These are phyloP conservation scores for Pandion haliaetus DNA, from an alignment of 2,113 vertebrate genomes.

Conservation along the genomic window DNA sequence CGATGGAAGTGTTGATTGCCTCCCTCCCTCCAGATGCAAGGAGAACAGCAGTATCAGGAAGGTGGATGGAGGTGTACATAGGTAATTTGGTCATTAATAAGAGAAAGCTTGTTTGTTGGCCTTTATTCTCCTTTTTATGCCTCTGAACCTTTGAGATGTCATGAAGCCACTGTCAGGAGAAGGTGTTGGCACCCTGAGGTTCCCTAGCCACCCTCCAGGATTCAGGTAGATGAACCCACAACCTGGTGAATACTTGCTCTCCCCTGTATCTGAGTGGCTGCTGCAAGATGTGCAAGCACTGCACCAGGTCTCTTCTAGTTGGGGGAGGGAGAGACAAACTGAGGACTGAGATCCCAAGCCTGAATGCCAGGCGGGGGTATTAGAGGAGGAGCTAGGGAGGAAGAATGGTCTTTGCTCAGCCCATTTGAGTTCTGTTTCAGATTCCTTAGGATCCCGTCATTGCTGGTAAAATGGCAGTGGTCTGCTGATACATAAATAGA, in stretches of 20 bases:
- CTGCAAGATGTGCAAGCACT: neutral
- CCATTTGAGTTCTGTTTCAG: neutral
- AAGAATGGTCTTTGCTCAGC: neutral
- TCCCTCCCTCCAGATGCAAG: neutral
- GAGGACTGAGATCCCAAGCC: neutral
- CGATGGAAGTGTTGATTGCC: neutral
- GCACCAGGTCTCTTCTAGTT: neutral
- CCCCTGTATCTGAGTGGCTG: neutral
- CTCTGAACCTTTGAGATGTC: neutral
- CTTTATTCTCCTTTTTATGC: neutral
- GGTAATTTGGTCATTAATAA: neutral
- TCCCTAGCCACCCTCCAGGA: neutral
- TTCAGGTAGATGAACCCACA: neutral
- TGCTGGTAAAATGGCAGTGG: neutral
- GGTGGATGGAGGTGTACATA: rapidly evolving
- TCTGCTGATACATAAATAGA: neutral
- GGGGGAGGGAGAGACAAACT: neutral
- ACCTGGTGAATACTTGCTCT: neutral
- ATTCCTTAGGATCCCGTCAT: neutral
- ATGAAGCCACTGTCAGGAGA: neutral
- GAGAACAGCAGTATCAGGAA: neutral
- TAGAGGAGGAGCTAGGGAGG: neutral
- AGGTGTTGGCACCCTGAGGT: neutral
- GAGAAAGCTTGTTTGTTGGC: neutral
- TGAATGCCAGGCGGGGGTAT: neutral